Base-by-base conservation (phyloP, 2,888 invertebrate genomes). In the Oxytorus armatus region DNA sequence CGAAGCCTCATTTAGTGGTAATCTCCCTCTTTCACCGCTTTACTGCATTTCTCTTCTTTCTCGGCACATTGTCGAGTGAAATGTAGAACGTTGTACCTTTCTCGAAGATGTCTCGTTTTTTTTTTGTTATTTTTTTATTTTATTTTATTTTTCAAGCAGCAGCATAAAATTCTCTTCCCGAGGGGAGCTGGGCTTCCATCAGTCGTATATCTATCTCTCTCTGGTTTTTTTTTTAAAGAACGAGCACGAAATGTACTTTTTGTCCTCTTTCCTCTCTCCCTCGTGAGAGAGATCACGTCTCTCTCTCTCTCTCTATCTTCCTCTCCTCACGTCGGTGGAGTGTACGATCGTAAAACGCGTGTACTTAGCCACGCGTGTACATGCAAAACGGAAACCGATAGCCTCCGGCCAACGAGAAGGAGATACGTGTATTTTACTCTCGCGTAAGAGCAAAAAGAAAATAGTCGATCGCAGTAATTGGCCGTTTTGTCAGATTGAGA, bases 21-120 rank as follows among this genome's bases (percentile, higher is more conserved):
- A 44, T 10, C 14, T 10, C 11, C 14, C 39, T n/a, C 11, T 61
- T 42, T 18, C 55, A 10, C 7, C 0, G 10, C 8, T 39, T 25
- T 10, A 25, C 53, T 42, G 36, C 61, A 36, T 57, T 69, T 47
- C 29, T 51, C 51, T 49, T 59, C 49, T 59, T 49, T 36, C 51
- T 51, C 44, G 59, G 10, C 11, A 23, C 29, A 77, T 73, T 73
- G 80, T 68, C 65, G 47, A 61, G 68, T 69, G 73, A 73, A 80
- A 80, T 80, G 80, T 80, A 42, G 79, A 76, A 76, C 79, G 79
- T 61, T 70, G 79, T 66, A 68, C 79, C 79, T 76, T 80, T 80
- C 79, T 76, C 76, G 70, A 65, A 59, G 59, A 21, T 21, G 59
- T 68, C 53, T 47, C 53, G 16, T 51, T 21, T 57, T 57, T 29